Evolutionary conservation across 2,113 vertebrate genomes (phyloP).

Genomic region (Phalacrocorax pelagicus): DNA sequence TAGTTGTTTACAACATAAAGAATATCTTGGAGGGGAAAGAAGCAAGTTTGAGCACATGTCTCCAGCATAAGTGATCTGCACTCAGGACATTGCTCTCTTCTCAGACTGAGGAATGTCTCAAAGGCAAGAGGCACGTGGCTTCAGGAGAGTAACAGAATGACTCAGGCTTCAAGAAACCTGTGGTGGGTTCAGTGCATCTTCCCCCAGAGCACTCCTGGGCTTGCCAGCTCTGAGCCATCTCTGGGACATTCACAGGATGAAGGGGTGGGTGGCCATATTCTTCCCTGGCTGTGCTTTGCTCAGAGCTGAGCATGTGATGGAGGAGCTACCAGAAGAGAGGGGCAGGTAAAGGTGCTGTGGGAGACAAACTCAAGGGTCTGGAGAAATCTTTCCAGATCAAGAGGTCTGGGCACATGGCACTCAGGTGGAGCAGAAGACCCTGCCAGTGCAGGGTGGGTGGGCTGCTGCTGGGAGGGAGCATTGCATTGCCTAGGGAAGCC

Average conservation of each 20-base stretch:
- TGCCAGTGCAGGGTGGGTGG: not conserved
- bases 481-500: not conserved
- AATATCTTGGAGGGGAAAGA: not conserved
- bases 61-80: accelerated
- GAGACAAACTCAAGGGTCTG: not conserved
- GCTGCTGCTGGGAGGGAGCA: not conserved
- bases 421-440: not conserved
- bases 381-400: not conserved
- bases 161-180: not conserved
- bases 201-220: not conserved
- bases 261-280: not conserved
- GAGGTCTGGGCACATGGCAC: not conserved
- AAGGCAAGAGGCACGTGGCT: accelerated
- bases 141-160: not conserved
- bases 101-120: not conserved
- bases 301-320: not conserved
- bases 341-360: not conserved
- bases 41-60: not conserved
- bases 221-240: not conserved
- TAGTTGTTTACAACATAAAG: not conserved
- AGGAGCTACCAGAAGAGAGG: not conserved
- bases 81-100: accelerated
- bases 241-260: not conserved
- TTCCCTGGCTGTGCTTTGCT: not conserved
- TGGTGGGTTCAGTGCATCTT: not conserved